These are phyloP conservation scores for Brachionus angularis DNA, from an alignment of 1,140 invertebrate species.

Conservation along the genomic window DNA sequence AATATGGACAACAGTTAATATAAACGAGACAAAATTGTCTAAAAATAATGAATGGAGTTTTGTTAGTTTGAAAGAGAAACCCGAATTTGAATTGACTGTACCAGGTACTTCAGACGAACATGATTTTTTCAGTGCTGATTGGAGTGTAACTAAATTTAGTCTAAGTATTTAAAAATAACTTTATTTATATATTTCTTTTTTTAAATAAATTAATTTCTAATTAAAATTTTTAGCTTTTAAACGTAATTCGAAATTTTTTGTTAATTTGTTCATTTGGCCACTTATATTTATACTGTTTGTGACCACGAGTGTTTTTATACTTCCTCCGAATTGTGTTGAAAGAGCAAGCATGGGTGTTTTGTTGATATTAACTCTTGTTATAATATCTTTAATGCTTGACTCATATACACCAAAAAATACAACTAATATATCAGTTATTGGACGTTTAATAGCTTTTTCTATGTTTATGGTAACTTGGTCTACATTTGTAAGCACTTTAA, in stretches of 20 bases:
- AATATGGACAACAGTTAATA: background rate
- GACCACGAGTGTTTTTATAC: conserved; percentile 22
- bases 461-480: conserved; percentile 44
- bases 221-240: conserved; percentile 10
- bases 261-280: conserved; percentile 37
- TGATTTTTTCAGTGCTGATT: conserved; percentile 28
- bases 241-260: conserved; percentile 7
- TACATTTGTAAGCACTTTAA: conserved; percentile 28
- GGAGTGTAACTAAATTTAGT: conserved; percentile 34
- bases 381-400: conserved; percentile 39
- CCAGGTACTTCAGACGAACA: conserved; percentile 7
- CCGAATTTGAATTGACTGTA: conserved; percentile 7
- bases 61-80: background rate
- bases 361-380: conserved; percentile 4
- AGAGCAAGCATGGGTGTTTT: conserved; percentile 28
- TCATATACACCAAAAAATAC: conserved; percentile 23
- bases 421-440: background rate
- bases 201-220: background rate
- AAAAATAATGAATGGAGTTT: conserved; percentile 25
- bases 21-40: background rate
- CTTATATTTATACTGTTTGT: conserved; percentile 26
- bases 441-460: conserved; percentile 8
- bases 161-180: conserved; percentile 3
- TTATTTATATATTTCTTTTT: background rate
- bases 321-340: conserved; percentile 19